Evolutionary conservation across 2,113 vertebrate genomes (phyloP), one percentile per base, ranked within the genome.

Genomic region (Beaufortia kweichowensis): DNA sequence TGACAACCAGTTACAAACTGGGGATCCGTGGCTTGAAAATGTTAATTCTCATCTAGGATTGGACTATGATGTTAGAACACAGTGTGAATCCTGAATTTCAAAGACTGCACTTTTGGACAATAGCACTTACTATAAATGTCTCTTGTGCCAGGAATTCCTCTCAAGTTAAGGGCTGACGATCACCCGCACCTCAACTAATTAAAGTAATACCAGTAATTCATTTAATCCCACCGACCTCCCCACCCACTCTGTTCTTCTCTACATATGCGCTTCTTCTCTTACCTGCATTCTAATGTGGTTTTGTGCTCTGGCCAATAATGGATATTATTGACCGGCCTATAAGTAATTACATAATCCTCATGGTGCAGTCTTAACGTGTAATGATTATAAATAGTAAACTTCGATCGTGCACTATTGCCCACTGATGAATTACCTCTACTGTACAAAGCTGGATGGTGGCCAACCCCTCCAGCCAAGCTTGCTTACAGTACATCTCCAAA

Each of bases 381-480:
- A 77, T 55, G 43, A 78, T 71, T 63, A 71, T 63, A 71, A 78
- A 71, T 41, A 39, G 24, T 6, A 1, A 39, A 70, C 56, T 56
- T 39, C 55, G 41, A n/a, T 23, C 2, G 11, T 7, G 17, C 17
- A 21, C 26, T 33, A 28, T 53, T 53, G 75, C 55, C 53, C 8
- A 15, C 46, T 53, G 46, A 62, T 76, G 26, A 76, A 76, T 73
- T 39, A 82, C 70, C 56, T 76, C 35, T 39, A 69, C 14, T 66
- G 63, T 66, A 71, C 41, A 8, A 21, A 68, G 48, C 41, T 82
- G 76, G 77, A 76, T 14, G 24, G n/a, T 56, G 39, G 39, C 66
- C 72, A 66, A 48, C n/a, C 39, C 60, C 60, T 63, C n/a, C 29
- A 64, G 70, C 46, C 55, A 68, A 43, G 17, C 56, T 39, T 15